These are phyloP conservation scores for Capromys pilorides DNA, from an alignment of 2,797 vertebrate genomes.

Conservation along the genomic window DNA sequence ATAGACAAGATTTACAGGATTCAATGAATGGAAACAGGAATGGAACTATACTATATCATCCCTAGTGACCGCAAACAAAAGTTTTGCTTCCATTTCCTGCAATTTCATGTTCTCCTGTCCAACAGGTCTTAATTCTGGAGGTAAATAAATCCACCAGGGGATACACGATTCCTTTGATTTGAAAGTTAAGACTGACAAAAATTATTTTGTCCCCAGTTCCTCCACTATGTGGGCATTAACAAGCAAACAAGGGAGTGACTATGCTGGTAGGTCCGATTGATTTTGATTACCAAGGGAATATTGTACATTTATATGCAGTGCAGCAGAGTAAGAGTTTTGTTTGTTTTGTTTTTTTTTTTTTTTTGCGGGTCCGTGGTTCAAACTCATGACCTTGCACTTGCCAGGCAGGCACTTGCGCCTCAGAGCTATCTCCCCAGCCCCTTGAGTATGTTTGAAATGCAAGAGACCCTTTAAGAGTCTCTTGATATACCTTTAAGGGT, in stretches of 20 bases:
- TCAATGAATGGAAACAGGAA: background rate
- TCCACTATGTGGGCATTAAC: background rate
- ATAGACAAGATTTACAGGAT: background rate
- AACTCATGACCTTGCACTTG: no score
- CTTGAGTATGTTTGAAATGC: background rate
- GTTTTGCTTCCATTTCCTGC: background rate
- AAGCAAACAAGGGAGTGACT: no score
- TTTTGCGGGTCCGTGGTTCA: no score
- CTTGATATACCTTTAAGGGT: no score
- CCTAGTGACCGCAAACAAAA: background rate
- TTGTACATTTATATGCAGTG: background rate
- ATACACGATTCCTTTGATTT: background rate
- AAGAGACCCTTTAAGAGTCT: background rate
- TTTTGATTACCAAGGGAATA: background rate
- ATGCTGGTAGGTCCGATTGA: background rate
- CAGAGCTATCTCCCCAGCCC: no score
- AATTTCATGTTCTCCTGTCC: background rate
- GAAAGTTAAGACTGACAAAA: background rate
- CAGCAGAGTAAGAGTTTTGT: background rate
- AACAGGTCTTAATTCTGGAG: background rate
- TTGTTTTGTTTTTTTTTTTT: no score
- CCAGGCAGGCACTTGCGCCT: no score
- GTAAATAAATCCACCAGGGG: background rate
- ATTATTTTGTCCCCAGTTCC: background rate
- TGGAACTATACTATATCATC: no score